Evolutionary conservation across 1,140 invertebrate species (phyloP).

Genomic region (Xylocopa sonorina): DNA sequence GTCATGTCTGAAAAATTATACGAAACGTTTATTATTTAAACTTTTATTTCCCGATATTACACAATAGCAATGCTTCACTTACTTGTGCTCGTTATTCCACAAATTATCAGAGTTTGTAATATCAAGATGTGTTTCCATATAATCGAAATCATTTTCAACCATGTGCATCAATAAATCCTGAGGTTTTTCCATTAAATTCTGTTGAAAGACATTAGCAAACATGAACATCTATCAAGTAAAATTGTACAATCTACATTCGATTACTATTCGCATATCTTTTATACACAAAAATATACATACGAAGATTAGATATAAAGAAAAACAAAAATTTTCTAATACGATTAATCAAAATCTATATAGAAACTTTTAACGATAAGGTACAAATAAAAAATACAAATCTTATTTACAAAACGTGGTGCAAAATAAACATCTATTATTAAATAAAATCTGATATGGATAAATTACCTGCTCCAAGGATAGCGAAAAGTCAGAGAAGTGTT

Average conservation of each 20-base stretch:
- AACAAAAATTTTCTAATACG: no score
- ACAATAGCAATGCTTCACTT: background rate
- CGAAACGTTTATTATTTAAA: background rate
- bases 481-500: constrained; percentile 75
- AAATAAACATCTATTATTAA: background rate
- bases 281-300: no score
- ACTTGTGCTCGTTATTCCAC: constrained; percentile 75
- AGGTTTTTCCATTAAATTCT: constrained; percentile 66
- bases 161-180: constrained; percentile 67
- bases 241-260: no score
- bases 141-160: constrained; percentile 71
- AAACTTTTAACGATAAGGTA: background rate
- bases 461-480: constrained; percentile 72
- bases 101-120: constrained; percentile 56
- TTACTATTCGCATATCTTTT: no score
- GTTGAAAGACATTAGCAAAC: constrained; percentile 58
- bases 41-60: background rate
- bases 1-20: constrained; percentile 65
- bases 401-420: background rate
- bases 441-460: constrained; percentile 17
- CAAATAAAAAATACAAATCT: background rate
- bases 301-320: no score
- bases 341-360: background rate
- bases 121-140: constrained; percentile 65
- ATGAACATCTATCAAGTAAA: no score